Evolutionary conservation across 2,113 vertebrate genomes (phyloP).

Genomic region (Petroica traversi): DNA sequence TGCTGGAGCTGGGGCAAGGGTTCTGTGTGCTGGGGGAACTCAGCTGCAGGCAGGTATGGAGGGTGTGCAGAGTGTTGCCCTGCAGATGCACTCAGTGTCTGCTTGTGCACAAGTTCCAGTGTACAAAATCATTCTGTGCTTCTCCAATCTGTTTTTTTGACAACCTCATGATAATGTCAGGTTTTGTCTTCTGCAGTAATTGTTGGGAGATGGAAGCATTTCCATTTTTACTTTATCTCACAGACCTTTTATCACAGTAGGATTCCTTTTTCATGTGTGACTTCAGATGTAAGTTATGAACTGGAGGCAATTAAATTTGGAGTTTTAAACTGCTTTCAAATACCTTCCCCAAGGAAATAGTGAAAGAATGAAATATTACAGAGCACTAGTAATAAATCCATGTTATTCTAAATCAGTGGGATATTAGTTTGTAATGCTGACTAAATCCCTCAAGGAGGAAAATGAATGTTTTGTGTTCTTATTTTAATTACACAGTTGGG

Average conservation of each 20-base stretch:
- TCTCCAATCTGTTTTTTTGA: not conserved
- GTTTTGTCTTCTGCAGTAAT: not conserved
- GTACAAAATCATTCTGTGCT: not conserved
- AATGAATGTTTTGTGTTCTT: not conserved
- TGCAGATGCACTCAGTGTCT: accelerated
- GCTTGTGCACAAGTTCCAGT: accelerated
- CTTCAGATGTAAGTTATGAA: not conserved
- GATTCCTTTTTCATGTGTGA: not conserved
- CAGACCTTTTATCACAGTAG: not conserved
- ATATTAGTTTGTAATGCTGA: not conserved
- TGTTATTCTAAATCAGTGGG: not conserved
- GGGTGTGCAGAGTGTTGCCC: not conserved
- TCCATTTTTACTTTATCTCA: not conserved
- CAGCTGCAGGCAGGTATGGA: accelerated
- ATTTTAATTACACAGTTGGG: not conserved
- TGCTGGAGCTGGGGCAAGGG: not conserved
- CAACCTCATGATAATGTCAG: not conserved
- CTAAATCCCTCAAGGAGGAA: not conserved
- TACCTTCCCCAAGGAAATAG: not conserved
- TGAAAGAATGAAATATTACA: not conserved
- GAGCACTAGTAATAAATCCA: not conserved
- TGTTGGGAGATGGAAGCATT: not conserved
- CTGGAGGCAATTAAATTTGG: not conserved
- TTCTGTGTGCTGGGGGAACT: no score
- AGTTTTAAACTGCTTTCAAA: not conserved